A percentile compares a stretch with the other conserved stretches of the same genome.
phyloP scores from a whole-genome alignment of 2,888 invertebrate genomes.

The Tricholauxania praeusta region DNA sequence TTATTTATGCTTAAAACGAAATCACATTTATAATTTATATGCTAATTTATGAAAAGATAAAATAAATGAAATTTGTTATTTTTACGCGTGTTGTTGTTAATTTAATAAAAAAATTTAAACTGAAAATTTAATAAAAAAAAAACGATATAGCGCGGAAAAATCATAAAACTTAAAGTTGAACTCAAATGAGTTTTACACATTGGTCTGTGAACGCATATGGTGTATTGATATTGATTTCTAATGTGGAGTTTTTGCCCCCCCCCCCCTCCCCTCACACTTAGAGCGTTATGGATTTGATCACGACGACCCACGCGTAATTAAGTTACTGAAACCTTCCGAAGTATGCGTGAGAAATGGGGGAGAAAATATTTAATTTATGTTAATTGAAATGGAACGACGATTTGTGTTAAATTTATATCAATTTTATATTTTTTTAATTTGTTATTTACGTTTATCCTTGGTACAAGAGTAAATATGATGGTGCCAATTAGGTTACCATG shows the following conservation, averaged over 20 bases:
- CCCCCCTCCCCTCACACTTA: too few relatives aligned
- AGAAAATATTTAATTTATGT: background rate
- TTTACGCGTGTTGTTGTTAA: background rate
- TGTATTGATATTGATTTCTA: too few relatives aligned
- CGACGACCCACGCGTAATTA: constrained; percentile 3
- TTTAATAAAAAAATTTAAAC: background rate
- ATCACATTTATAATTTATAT: constrained; percentile 1
- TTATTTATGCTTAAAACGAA: background rate
- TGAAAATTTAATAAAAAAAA: background rate
- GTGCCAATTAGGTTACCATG: constrained; percentile 17
- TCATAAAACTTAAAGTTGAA: too few relatives aligned
- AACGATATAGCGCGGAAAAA: background rate
- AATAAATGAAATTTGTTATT: too few relatives aligned
- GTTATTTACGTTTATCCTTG: too few relatives aligned
- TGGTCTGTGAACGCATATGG: too few relatives aligned
- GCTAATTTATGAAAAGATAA: constrained; percentile 1
- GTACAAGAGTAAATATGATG: constrained; percentile 27
- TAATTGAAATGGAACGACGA: constrained; percentile 3
- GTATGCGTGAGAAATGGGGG: constrained; percentile 10
- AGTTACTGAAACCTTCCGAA: background rate
- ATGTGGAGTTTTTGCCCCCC: too few relatives aligned
- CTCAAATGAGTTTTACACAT: too few relatives aligned
- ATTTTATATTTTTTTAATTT: too few relatives aligned
- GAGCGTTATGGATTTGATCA: background rate
- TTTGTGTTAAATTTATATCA: constrained; percentile 10